Percentiles rank a stretch among this genome's conserved stretches.
Evolutionary conservation across 2,797 vertebrate species (phyloP).

Genomic region (Eulemur coronatus): DNA sequence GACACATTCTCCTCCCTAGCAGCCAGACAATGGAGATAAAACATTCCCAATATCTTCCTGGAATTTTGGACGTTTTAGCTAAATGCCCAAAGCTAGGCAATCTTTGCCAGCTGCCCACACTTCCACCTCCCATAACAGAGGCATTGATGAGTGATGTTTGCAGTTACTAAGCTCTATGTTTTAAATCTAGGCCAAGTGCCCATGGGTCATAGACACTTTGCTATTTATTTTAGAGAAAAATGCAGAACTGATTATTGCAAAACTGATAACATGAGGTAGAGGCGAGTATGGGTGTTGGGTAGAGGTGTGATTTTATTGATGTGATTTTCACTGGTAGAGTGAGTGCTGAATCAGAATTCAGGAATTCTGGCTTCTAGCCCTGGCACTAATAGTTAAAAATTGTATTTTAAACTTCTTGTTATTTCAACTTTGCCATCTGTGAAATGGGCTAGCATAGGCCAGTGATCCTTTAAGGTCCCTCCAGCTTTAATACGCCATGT

Average conservation of each 20-base stretch:
- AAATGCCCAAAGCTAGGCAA: background rate
- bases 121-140: fast-evolving
- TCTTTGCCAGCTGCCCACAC: background rate
- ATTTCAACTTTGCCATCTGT: slow-evolving; percentile 11
- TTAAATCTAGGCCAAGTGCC: slow-evolving; percentile 37
- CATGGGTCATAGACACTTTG: background rate
- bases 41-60: slow-evolving; percentile 6
- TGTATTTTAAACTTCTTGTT: background rate
- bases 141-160: slow-evolving; percentile 25
- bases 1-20: slow-evolving; percentile 38
- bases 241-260: background rate
- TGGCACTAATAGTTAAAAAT: background rate
- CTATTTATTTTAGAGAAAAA: slow-evolving; percentile 39
- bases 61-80: slow-evolving; percentile 48
- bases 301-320: background rate
- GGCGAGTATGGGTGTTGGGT: background rate
- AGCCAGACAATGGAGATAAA: slow-evolving; percentile 57
- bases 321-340: background rate
- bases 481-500: background rate
- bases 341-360: slow-evolving; percentile 23
- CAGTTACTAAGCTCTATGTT: slow-evolving; percentile 21
- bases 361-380: slow-evolving; percentile 4
- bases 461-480: background rate
- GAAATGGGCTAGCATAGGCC: background rate
- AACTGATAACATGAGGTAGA: background rate